Base-by-base conservation (phyloP, 2,113 vertebrate species). In the Calcarius ornatus region DNA sequence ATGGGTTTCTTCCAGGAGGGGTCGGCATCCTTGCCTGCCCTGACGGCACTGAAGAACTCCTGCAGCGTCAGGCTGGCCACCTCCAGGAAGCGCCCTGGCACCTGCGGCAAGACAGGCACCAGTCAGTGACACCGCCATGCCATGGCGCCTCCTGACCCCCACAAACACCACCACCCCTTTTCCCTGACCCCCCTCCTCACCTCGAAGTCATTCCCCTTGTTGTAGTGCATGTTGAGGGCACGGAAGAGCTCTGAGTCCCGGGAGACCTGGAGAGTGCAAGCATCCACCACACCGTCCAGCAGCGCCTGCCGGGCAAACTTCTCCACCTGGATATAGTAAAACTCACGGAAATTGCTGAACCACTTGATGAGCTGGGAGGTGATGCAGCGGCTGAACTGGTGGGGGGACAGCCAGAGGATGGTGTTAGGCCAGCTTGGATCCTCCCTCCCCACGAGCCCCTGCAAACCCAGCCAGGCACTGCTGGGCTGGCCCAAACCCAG, bases 261-360 rank as follows among this genome's bases (percentile, higher is more conserved):
- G 86, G 98, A 98, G 64, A 99, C 98, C n/a, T 96, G 97, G 31
- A 99, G 98, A 64, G 98, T 97, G 59, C 98, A 95, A 42, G 98
- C 94, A 1, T 99, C 98, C 9, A 88, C 96, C 37, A 99, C 65
- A 1, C 98, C 99, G 19, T 99, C 99, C 18, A 98, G 95, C 63
- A 99, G 97, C 21, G 99, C 98, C 98, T 99, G 99, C 16, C 99
- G 98, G 42, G 99, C 99, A 91, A 98, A 99, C 97, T 99, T 99
- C 97, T 99, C 99, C 98, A 99, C 99, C 97, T 99, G 99, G 97
- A 99, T 99, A 96, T 99, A 99, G 97, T 99, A 99, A 97, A 99
- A 99, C 97, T 99, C 99, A 14, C 99, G 98, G 95, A 99, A 99
- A 97, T 99, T 99, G 96, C 99, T 99, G 98, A 99, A 99, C 99